Percentiles rank a stretch among this genome's conserved stretches.
These are phyloP conservation scores for Ceriagrion tenellum DNA, from an alignment of 2,888 invertebrate genomes.

Conservation along the genomic window DNA sequence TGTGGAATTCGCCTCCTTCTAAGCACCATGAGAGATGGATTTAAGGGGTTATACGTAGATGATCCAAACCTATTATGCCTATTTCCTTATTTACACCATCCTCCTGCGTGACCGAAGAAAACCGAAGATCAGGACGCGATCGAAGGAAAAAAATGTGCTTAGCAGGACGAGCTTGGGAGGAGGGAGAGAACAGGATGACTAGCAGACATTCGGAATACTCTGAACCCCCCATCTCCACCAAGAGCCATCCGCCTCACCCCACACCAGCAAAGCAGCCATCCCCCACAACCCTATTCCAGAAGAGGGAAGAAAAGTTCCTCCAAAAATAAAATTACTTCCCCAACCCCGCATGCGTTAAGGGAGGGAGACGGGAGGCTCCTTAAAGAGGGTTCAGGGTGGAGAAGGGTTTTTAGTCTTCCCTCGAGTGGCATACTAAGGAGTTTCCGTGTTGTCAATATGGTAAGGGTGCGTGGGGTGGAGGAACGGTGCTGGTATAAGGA, in stretches of 20 bases:
- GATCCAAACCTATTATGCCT: too few relatives aligned
- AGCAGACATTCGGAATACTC: slow-evolving; percentile 1
- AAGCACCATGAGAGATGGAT: too few relatives aligned
- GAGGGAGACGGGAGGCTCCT: background rate
- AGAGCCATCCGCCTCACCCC: background rate
- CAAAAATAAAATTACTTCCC: slow-evolving; percentile 9
- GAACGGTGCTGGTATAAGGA: background rate
- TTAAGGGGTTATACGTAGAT: too few relatives aligned
- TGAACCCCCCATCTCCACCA: background rate
- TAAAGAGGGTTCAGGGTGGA: background rate
- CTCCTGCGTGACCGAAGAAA: too few relatives aligned
- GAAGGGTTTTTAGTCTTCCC: background rate
- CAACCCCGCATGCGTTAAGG: background rate
- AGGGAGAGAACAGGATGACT: background rate
- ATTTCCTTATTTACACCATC: too few relatives aligned
- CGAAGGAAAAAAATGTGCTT: too few relatives aligned
- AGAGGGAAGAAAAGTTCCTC: background rate
- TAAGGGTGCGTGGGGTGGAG: background rate
- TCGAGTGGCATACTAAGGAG: slow-evolving; percentile 18
- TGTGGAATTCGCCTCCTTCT: too few relatives aligned
- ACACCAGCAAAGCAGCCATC: too few relatives aligned
- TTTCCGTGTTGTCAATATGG: background rate
- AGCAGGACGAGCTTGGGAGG: too few relatives aligned
- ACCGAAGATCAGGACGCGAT: too few relatives aligned
- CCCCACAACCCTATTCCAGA: background rate